Evolutionary conservation across 2,797 vertebrate species (phyloP), one percentile per base, ranked within the genome.

Genomic region (Tamandua tetradactyla): DNA sequence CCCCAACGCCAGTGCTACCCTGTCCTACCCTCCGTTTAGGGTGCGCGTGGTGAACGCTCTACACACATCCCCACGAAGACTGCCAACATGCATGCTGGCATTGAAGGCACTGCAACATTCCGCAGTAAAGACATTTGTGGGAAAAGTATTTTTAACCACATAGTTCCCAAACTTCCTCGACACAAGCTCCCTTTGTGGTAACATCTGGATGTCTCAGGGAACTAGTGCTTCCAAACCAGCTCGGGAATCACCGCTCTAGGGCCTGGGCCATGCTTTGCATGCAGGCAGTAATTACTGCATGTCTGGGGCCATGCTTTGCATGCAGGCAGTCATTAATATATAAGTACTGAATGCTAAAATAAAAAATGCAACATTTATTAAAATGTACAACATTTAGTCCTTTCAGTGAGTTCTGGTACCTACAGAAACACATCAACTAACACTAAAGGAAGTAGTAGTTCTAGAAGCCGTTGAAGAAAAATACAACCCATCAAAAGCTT

Each of bases 81-180:
- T 32, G 14, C 1, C 18, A 47, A 49, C 6, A 18, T 9, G 25
- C 7, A 22, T 13, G 23, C 80, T 40, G 10, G 11, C 4, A 49
- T 25, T 5, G 55, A 10, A 59, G 14, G n/a, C 14, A 69, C 3
- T 69, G 35, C 84, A 27, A 94, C 15, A 68, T 15, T 40, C 47
- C 80, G n/a, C 30, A 72, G 30, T n/a, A 49, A 93, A 71, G 22
- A 72, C 3, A 35, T 4, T 27, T 55, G 32, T 42, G 68, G 55
- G 49, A 75, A 75, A 49, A 74, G 47, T 32, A 47, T 42, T 79
- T 80, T 52, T 55, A 83, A 76, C 30, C 11, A 20, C 61, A 1
- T 22, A 42, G 68, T 91, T 96, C 75, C 80, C 55, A 96, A 86
- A 81, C 68, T 83, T 87, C 69, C 49, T 92, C 92, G 35, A 83